Conservation (phyloP, 2,888 invertebrate species). For the Pogonocherus hispidulus region DNA sequence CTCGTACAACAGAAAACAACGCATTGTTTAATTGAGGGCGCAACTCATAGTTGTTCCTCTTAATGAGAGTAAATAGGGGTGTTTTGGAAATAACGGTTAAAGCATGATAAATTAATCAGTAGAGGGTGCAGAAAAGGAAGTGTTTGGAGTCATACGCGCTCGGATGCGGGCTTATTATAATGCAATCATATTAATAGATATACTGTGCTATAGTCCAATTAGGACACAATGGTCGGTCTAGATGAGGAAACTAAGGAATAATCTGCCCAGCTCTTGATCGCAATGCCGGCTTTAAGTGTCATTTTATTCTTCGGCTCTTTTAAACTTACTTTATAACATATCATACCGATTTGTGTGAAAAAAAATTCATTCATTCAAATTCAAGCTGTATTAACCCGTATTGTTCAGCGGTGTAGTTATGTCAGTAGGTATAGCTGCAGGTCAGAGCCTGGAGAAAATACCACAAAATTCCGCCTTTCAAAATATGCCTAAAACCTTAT, state of each 20-base stretch:
- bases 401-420: no score
- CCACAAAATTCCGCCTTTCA: no score
- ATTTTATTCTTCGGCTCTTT: background rate
- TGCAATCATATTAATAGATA: slow-evolving; percentile 55
- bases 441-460: no score
- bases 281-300: background rate
- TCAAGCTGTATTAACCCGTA: no score
- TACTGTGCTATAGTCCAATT: slow-evolving; percentile 58
- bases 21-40: slow-evolving; percentile 21
- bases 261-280: slow-evolving; percentile 12
- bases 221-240: slow-evolving; percentile 36
- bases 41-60: slow-evolving; percentile 36
- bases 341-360: no score
- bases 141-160: slow-evolving; percentile 39
- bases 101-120: slow-evolving; percentile 42
- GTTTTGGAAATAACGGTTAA: slow-evolving; percentile 51
- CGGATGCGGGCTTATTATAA: slow-evolving; percentile 61
- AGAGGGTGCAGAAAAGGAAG: slow-evolving; percentile 43
- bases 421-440: no score
- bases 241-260: slow-evolving; percentile 21
- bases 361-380: no score
- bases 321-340: no score
- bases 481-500: no score
- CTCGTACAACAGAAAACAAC: slow-evolving; percentile 2
- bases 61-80: slow-evolving; percentile 55